These are phyloP conservation scores for Hippolais icterina DNA, from an alignment of 2,113 vertebrate genomes.

Conservation along the genomic window DNA sequence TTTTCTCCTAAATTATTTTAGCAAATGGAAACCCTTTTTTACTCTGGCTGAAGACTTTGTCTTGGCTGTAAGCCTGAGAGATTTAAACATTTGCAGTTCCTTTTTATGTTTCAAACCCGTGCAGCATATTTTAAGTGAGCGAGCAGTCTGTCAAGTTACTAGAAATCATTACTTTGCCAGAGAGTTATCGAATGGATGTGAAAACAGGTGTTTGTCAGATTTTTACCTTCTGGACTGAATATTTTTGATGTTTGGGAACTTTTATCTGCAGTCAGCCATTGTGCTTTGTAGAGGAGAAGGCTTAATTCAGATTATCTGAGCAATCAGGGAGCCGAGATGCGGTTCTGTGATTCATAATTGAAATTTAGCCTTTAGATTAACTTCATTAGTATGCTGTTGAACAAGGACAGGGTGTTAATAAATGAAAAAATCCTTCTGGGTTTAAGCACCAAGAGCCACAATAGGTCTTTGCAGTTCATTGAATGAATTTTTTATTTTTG, in stretches of 20 bases:
- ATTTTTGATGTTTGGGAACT: conserved; percentile 41
- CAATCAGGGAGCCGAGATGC: conserved; percentile 55
- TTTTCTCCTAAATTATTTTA: conserved; percentile 42
- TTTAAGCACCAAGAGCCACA: conserved; percentile 42
- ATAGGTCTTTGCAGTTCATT: conserved; percentile 11
- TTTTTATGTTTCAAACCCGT: conserved; percentile 47
- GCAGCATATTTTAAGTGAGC: conserved; percentile 29
- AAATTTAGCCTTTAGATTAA: conserved; percentile 75
- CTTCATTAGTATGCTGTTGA: conserved; percentile 68
- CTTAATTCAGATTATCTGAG: conserved; percentile 32
- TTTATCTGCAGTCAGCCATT: conserved; percentile 16
- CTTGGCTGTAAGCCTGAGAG: conserved; percentile 66
- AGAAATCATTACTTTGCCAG: conserved; percentile 53
- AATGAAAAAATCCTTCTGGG: conserved; percentile 64
- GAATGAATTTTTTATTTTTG: conserved; percentile 20
- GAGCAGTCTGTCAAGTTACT: conserved; percentile 30
- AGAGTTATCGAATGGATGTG: conserved; percentile 33
- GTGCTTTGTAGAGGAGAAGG: conserved; percentile 2
- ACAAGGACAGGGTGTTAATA: conserved; percentile 68
- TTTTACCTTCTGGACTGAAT: conserved; percentile 29
- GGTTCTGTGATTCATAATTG: conserved; percentile 70
- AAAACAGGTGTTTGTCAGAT: conserved; percentile 45
- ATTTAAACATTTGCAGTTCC: conserved; percentile 61
- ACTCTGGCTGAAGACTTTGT: conserved; percentile 37
- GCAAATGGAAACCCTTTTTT: conserved; percentile 20